Evolutionary conservation across 2,113 vertebrate genomes (phyloP).

Genomic region (Gorsachius goisagi): DNA sequence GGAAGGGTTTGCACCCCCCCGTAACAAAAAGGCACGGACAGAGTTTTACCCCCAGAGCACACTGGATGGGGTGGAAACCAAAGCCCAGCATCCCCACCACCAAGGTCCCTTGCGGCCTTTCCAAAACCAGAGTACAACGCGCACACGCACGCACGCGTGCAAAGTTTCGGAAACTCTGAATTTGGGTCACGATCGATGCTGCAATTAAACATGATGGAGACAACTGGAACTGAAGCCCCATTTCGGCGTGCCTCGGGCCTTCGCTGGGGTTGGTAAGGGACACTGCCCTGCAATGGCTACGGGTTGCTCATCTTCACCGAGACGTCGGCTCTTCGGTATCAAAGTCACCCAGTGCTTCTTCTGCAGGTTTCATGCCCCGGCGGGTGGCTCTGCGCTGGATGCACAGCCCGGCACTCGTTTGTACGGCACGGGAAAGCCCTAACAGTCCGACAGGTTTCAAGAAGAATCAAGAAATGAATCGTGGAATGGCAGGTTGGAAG

Average conservation of each 20-base stretch:
- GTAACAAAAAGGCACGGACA: fast-evolving
- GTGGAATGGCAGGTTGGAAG: too few relatives aligned
- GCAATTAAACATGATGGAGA: background rate
- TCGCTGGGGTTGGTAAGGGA: background rate
- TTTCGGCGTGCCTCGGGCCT: background rate
- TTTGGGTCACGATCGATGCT: background rate
- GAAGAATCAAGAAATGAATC: fast-evolving
- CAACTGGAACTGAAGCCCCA: background rate
- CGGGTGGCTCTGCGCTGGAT: background rate
- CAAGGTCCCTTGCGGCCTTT: fast-evolving
- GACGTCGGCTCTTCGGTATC: background rate
- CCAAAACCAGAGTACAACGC: background rate
- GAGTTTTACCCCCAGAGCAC: background rate
- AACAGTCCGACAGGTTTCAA: background rate
- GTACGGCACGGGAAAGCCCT: background rate
- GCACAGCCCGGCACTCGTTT: background rate
- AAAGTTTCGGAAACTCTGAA: background rate
- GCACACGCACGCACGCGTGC: fast-evolving
- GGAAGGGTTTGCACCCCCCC: background rate
- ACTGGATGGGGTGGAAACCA: background rate
- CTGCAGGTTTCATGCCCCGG: fast-evolving
- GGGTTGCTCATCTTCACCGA: background rate
- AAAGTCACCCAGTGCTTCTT: too few relatives aligned
- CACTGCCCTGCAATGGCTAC: fast-evolving
- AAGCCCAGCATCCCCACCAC: background rate